Percentiles rank a stretch among this genome's conserved stretches.
These are phyloP conservation scores for Perizoma flavofasciatum DNA, from an alignment of 2,888 invertebrate genomes.

Conservation along the genomic window DNA sequence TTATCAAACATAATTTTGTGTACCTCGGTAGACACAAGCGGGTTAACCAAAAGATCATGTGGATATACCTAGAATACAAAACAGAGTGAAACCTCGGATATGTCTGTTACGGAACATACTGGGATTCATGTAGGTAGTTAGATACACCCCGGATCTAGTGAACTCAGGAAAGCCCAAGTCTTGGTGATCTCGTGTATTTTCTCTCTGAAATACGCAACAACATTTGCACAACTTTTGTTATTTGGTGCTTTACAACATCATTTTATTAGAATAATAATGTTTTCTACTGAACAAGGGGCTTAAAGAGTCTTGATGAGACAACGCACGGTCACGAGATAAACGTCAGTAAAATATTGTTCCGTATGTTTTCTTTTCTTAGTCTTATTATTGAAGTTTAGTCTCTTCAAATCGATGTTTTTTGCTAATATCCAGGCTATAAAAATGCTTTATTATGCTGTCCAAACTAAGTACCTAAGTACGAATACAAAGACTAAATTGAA, in stretches of 20 bases:
- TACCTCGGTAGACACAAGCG: constrained; percentile 8
- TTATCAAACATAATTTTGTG: no score
- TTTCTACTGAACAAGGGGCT: no score
- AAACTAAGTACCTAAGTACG: no score
- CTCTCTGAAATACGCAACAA: constrained; percentile 57
- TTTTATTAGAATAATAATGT: constrained; percentile 15
- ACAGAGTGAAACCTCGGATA: constrained; percentile 58
- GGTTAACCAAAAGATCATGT: constrained; percentile 17
- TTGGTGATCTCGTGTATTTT: constrained; percentile 63
- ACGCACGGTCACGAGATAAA: no score
- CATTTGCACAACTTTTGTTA: constrained; percentile 32
- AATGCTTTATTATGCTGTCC: no score
- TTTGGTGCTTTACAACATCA: constrained; percentile 23
- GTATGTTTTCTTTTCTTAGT: no score
- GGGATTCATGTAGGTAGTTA: constrained; percentile 68
- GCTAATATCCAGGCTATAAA: no score
- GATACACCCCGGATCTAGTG: constrained; percentile 62
- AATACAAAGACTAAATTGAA: no score
- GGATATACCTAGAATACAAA: constrained; percentile 38
- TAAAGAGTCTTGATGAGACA: no score
- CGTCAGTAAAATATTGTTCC: no score
- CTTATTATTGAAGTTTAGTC: no score
- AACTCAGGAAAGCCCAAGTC: constrained; percentile 58
- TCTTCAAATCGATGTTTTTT: no score
- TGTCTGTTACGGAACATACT: constrained; percentile 69